Evolutionary conservation across 2,797 vertebrate genomes (phyloP).

Genomic region (Smutsia gigantea): DNA sequence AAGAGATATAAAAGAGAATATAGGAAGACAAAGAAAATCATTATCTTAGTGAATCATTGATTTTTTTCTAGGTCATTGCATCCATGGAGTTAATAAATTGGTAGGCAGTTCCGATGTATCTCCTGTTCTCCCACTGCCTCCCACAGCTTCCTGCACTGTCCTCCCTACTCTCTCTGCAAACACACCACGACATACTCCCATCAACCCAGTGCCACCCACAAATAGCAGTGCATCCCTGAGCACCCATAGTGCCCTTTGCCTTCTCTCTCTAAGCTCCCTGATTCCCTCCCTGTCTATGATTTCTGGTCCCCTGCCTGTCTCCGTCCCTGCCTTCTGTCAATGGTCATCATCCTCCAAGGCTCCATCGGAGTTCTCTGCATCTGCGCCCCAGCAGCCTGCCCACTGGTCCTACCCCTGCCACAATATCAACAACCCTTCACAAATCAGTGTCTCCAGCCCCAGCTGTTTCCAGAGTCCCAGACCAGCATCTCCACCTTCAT

Average conservation of each 20-base stretch:
- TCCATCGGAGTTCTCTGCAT: background rate
- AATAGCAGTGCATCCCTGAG: background rate
- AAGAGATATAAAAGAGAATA: constrained; percentile 9
- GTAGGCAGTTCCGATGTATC: background rate
- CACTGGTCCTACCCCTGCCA: background rate
- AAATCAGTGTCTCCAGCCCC: background rate
- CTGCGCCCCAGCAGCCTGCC: background rate
- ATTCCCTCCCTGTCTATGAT: background rate
- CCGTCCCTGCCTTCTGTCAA: background rate
- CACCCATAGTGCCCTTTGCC: background rate
- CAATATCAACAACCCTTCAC: background rate
- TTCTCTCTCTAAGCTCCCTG: background rate
- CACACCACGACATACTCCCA: background rate
- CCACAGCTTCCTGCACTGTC: background rate
- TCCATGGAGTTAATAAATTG: background rate
- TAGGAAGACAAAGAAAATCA: background rate
- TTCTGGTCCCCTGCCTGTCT: background rate
- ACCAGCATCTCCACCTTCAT: background rate
- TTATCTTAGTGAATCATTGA: background rate
- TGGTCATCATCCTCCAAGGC: background rate
- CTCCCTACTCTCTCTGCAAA: background rate
- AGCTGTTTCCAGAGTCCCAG: background rate
- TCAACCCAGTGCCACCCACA: background rate
- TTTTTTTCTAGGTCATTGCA: constrained; percentile 8
- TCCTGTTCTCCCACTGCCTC: background rate